Conservation (phyloP, 2,113 vertebrate species). For the Cochlearius cochlearius region DNA sequence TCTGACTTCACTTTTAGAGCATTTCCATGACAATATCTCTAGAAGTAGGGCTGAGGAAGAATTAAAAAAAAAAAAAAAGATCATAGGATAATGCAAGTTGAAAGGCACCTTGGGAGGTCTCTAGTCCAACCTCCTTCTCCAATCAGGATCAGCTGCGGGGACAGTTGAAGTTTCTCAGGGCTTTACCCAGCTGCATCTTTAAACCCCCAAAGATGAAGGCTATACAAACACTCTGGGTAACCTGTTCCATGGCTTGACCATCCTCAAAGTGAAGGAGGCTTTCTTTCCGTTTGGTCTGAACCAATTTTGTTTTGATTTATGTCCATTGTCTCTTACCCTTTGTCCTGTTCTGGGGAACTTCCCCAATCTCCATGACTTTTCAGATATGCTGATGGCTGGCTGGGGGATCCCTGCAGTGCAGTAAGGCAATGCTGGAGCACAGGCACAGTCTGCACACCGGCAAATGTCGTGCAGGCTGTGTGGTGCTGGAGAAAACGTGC, state of each 20-base stretch:
- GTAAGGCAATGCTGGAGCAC: background rate
- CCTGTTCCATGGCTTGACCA: background rate
- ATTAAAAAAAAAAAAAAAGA: background rate
- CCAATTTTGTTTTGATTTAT: background rate
- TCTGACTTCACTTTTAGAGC: background rate
- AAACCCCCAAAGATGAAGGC: background rate
- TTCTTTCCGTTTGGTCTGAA: background rate
- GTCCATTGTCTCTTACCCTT: background rate
- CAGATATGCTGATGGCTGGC: background rate
- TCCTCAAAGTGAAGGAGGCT: background rate
- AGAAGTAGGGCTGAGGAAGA: background rate
- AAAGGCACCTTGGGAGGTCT: background rate
- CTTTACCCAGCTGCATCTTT: background rate
- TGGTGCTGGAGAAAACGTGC: no score
- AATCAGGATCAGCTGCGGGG: background rate
- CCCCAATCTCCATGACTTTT: background rate
- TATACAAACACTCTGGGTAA: background rate
- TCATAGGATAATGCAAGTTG: background rate
- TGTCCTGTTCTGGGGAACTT: background rate
- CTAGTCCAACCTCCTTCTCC: background rate
- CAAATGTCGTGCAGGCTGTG: no score
- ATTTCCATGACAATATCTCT: background rate
- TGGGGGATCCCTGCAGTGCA: background rate
- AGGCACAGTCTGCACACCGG: no score
- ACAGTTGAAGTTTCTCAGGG: background rate